Base-by-base conservation (phyloP, 2,888 invertebrate species). In the Protonemura montana region DNA sequence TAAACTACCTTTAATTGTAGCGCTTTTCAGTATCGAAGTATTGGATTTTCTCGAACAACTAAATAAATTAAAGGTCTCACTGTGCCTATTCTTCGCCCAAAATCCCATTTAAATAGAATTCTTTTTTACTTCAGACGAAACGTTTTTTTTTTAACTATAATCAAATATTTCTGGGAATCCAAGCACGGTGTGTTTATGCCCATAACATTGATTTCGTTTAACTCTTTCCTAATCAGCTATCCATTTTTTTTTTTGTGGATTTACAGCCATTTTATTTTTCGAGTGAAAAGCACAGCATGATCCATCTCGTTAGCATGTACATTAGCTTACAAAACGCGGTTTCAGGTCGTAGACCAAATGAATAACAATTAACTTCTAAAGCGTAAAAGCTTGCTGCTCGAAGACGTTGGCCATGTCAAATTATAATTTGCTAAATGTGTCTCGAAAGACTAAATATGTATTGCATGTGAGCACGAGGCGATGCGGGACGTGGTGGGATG, bases 121-220 rank as follows among this genome's bases (percentile, higher is more conserved):
- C 59, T 59, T 59, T 59, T 59, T 59, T 59, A 21, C 59, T 21
- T 13, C 3, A 21, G 1, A 59, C 3, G 10, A 59, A 59, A 59
- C 1, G 3, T 1, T 21, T 21, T 2, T 13, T 59, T 59, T 59
- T 59, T 59, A 1, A 59, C 59, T 59, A 21, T 59, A 59, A 59
- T 59, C 59, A 59, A 59, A 59, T 59, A 59, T 59, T 59, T 59
- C 59, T 59, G 59, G 59, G 59, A 59, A 59, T 59, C 59, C 59
- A 59, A 59, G 21, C 59, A 59, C 59, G 59, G 21, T 59, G 59
- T 59, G 59, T 59, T 59, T 59, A 59, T 59, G 59, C 59, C 59
- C 59, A 59, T 59, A 59, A 59, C 59, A 59, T 59, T 59, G 59
- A 59, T 59, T 59, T 59, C 59, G 59, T 59, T 41, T 21, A 59